phyloP scores from a whole-genome alignment of 2,888 invertebrate genomes.

The Rotaria socialis region DNA sequence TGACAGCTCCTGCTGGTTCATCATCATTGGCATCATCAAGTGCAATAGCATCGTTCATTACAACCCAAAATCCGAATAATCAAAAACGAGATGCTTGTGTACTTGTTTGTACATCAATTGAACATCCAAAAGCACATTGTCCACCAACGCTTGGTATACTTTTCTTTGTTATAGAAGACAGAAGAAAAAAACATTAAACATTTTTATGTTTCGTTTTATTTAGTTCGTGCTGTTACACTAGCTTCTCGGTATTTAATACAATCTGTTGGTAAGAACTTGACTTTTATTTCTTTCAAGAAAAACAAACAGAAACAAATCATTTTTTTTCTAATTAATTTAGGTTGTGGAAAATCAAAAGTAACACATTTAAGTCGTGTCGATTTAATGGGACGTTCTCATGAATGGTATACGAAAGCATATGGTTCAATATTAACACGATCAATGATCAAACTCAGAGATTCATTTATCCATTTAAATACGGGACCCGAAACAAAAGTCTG shows the following conservation, averaged over 20 bases:
- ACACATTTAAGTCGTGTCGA: conserved; percentile 34
- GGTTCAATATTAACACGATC: conserved; percentile 20
- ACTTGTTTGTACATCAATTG: conserved; percentile 27
- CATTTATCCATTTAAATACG: conserved; percentile 24
- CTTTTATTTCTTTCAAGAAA: neutral
- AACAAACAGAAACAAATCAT: neutral
- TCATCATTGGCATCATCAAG: neutral
- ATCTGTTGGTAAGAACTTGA: neutral
- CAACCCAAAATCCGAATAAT: neutral
- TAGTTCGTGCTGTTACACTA: conserved; percentile 35
- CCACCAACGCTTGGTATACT: conserved; percentile 17
- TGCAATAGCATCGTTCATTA: neutral
- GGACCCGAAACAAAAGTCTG: conserved; percentile 36
- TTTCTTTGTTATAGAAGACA: neutral
- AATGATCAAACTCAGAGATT: conserved; percentile 21
- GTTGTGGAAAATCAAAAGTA: conserved; percentile 36
- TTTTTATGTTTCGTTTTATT: neutral
- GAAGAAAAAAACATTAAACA: too few species aligned
- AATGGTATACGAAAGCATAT: conserved; percentile 34
- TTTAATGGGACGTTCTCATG: conserved; percentile 30
- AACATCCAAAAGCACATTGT: conserved; percentile 36
- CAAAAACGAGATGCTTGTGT: conserved; percentile 31
- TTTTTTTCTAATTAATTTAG: neutral
- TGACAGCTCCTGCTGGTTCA: neutral
- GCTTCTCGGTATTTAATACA: conserved; percentile 35